These are phyloP conservation scores for Falco biarmicus DNA, from an alignment of 2,797 vertebrate species.

Conservation along the genomic window DNA sequence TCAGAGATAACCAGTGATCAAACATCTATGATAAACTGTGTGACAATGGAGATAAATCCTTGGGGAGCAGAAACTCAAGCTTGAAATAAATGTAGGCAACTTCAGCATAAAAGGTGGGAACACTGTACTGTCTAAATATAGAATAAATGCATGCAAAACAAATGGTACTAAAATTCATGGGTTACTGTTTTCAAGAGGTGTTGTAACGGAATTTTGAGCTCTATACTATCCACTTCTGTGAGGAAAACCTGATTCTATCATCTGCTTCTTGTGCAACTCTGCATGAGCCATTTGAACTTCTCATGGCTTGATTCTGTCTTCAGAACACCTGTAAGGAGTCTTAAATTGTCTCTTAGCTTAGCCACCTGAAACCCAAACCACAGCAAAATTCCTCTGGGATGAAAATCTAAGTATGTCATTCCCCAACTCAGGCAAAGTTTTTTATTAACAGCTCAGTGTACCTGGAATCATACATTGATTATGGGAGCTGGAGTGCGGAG, in stretches of 20 bases:
- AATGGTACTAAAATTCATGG: background rate
- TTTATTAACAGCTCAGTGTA: background rate
- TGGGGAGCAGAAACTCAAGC: background rate
- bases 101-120: background rate
- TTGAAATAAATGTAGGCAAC: background rate
- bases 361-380: background rate
- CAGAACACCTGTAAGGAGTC: background rate
- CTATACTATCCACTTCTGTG: background rate
- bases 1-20: background rate
- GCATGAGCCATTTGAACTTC: background rate
- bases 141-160: background rate
- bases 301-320: background rate
- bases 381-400: background rate
- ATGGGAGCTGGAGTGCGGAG: background rate
- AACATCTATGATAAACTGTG: background rate
- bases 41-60: slow-evolving; percentile 32
- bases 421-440: background rate
- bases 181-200: background rate
- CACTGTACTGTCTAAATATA: background rate
- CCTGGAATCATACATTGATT: background rate
- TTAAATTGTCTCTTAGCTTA: background rate
- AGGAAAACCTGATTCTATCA: background rate
- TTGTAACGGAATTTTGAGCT: background rate
- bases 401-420: background rate
- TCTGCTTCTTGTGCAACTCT: background rate